A percentile compares a stretch with the other conserved stretches of the same genome.
These are phyloP conservation scores for Metopia argyrocephala DNA, from an alignment of 2,888 invertebrate species.

Conservation along the genomic window DNA sequence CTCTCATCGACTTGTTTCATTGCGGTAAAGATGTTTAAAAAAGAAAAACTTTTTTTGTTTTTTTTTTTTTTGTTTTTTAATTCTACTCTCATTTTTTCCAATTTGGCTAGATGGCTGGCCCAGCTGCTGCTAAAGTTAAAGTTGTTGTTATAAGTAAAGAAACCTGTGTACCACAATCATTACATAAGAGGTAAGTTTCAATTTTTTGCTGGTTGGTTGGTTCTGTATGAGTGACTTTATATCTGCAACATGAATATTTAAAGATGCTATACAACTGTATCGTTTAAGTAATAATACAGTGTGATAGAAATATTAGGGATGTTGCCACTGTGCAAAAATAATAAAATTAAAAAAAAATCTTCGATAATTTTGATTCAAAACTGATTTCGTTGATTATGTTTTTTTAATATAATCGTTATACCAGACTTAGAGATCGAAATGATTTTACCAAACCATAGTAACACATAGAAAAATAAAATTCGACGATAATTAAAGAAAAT, in stretches of 20 bases:
- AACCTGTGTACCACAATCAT: constrained; percentile 38
- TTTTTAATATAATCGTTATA: no score
- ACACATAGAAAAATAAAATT: no score
- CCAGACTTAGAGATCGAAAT: no score
- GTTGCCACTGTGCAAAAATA: neutral
- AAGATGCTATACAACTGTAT: constrained; percentile 27
- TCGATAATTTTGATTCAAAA: no score
- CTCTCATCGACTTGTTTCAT: neutral
- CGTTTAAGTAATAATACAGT: neutral
- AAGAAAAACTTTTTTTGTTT: neutral
- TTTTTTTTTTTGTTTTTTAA: neutral
- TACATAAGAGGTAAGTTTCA: constrained; percentile 18
- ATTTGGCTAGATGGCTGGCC: neutral
- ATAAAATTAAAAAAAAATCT: no score
- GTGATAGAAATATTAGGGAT: constrained; percentile 4
- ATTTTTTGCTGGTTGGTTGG: constrained; percentile 12
- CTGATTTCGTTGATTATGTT: no score
- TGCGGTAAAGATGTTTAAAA: constrained; percentile 37
- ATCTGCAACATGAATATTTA: constrained; percentile 58
- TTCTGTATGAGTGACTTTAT: constrained; percentile 55
- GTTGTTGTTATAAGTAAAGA: constrained; percentile 29
- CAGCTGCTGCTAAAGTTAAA: neutral
- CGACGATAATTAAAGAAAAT: no score
- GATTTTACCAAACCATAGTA: no score
- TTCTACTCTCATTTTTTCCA: neutral